Conservation (phyloP, 1,140 invertebrate species). For the Yoshiicerus persimilis region DNA sequence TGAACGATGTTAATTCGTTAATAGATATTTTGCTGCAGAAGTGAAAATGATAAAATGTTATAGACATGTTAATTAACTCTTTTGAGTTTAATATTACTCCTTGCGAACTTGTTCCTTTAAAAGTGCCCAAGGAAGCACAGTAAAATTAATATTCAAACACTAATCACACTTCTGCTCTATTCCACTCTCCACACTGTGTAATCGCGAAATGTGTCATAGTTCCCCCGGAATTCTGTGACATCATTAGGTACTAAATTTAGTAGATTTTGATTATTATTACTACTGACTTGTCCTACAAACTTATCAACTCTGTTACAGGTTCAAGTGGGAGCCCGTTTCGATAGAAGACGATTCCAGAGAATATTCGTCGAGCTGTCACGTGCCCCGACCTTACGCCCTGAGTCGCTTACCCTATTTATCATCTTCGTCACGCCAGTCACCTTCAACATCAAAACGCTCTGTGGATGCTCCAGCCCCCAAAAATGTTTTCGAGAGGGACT, state of each 20-base stretch:
- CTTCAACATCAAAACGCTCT: background rate
- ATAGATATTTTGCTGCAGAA: too few relatives aligned
- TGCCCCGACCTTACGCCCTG: background rate
- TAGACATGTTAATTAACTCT: too few relatives aligned
- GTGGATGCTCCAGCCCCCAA: too few relatives aligned
- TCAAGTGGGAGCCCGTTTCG: constrained; percentile 25
- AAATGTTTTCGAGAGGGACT: background rate
- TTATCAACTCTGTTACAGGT: too few relatives aligned
- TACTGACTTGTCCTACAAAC: too few relatives aligned
- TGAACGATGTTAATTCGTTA: too few relatives aligned
- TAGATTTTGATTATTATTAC: background rate
- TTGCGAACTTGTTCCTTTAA: too few relatives aligned
- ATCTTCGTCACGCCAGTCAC: background rate
- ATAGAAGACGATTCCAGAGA: background rate
- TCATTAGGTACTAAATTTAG: background rate
- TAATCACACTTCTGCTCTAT: background rate
- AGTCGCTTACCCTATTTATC: background rate
- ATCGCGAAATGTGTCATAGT: background rate
- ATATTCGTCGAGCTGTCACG: background rate
- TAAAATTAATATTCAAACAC: background rate
- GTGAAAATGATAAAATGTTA: too few relatives aligned
- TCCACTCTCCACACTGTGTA: background rate
- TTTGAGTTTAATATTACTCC: too few relatives aligned
- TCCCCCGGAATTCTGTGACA: background rate
- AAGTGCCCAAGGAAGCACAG: too few relatives aligned